Evolutionary conservation across 2,888 invertebrate genomes (phyloP), one percentile per base, ranked within the genome.

Genomic region (Brachyopa scutellaris): DNA sequence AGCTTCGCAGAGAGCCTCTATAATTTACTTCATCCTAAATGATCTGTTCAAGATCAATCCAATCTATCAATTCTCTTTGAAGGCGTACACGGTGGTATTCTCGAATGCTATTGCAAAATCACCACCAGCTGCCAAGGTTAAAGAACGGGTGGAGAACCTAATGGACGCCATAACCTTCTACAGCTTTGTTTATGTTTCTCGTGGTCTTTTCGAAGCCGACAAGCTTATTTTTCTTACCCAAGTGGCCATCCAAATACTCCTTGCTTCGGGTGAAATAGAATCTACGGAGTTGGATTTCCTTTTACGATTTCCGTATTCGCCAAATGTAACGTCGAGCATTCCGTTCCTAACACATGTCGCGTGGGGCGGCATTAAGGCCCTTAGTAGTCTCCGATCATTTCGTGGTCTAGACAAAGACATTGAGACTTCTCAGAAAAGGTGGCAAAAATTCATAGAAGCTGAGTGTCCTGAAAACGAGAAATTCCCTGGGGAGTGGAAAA

Each of bases 401-500:
- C 93, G 93, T 55, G 96, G 95, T 87, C 91, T 98, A 0, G 98
- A 98, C 87, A 95, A 96, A 85, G 98, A 98, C 88, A 95, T 98
- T 84, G 97, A 97, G 90, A 96, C 96, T 0, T 97, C 97, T 0
- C 93, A 94, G 0, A 98, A 97, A 47, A 93, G 97, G 67, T 99
- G 98, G 98, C 95, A 95, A 87, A 97, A 97, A 88, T 97, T 97
- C 87, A 94, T 96, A 0, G 97, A 98, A 86, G 95, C 96, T 15
- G 98, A 98, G 88, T 95, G 94, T 78, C 98, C 98, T 0, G 98
- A 99, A 90, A 94, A 95, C 86, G 98, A 98, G 89, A 97, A 97
- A 89, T 93, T 98, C 85, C 98, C 98, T 0, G 97, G 97, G 74
- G 98, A 98, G 87, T 99, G 98, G 98, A 98, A 98, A 89, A 95